Evolutionary conservation across 2,797 vertebrate genomes (phyloP), one percentile per base, ranked within the genome.

Genomic region (Numenius phaeopus): DNA sequence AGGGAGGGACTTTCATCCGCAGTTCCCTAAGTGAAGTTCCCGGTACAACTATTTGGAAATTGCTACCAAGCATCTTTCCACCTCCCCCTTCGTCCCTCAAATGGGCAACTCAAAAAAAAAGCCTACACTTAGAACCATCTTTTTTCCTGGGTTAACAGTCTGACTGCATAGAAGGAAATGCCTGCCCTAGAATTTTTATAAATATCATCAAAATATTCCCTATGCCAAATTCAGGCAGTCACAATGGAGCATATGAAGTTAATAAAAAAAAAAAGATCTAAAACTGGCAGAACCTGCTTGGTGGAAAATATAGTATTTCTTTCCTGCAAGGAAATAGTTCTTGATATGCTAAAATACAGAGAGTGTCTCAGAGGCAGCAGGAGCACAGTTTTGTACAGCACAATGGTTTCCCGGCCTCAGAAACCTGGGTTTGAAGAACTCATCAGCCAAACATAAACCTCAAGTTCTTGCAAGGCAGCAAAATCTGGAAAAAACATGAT

Each of bases 191-290:
- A 73, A 77, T 62, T 96, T 87, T 95, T 87, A 95, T 92, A 73
- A 76, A 94, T 84, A 57, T 11, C 92, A 86, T 69, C 55, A 87
- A 72, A 80, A 69, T 90, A 93, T 47, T 76, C 29, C 16, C 95
- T 82, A 76, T n/a, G 46, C 90, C 94, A 83, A 16, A 77, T 84
- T 30, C 87, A 72, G 52, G 47, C 64, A 83, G 37, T 86, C 83
- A 96, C 67, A 96, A 52, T 24, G 67, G 61, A 94, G 88, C 95
- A 96, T 62, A 79, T 52, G 86, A 97, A 95, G 73, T 83, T 95
- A 97, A 97, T 91, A 72, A 64, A 39, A 23, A 58, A 34, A 67
- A 26, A 18, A 82, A 71, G 58, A 80, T 84, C 83, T 64, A 62
- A 89, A 87, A 73, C 54, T 59, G 80, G 94, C 72, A 91, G 82